Conservation (phyloP, 2,797 vertebrate genomes). For the Mormyrus proboscirostris region DNA sequence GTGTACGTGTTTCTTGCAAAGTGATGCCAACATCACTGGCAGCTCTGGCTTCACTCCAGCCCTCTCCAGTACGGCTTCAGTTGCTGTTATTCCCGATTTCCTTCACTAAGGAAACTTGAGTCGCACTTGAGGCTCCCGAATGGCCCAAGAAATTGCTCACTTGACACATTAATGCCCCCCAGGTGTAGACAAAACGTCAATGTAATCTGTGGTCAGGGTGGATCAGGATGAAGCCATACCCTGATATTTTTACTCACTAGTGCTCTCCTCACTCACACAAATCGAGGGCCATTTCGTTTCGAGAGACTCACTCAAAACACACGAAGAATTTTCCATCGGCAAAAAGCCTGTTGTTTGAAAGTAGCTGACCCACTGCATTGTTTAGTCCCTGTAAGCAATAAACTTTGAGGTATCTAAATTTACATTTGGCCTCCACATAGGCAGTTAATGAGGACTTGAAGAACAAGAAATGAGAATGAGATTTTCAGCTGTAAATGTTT, state of each 20-base stretch:
- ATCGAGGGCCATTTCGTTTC: background rate
- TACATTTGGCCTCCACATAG: constrained; percentile 11
- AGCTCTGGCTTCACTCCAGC: constrained; percentile 14
- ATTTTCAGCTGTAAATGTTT: constrained; percentile 58
- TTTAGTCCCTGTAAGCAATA: background rate
- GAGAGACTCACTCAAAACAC: constrained; percentile 2
- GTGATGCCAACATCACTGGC: background rate
- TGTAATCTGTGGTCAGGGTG: constrained; percentile 15
- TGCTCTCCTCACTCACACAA: background rate
- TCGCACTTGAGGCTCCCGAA: constrained; percentile 5
- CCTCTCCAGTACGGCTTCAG: constrained; percentile 10
- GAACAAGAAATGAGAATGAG: constrained; percentile 48
- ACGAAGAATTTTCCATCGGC: background rate
- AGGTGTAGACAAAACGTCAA: constrained; percentile 7
- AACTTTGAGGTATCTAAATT: background rate
- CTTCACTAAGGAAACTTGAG: constrained; percentile 14
- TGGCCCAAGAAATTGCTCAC: constrained; percentile 12
- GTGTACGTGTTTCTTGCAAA: background rate
- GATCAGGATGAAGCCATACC: background rate
- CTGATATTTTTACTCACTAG: constrained; percentile 12
- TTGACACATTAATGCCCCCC: constrained; percentile 17
- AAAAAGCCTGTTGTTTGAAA: background rate
- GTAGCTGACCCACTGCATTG: background rate
- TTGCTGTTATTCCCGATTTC: constrained; percentile 18
- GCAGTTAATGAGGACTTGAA: constrained; percentile 51